Conservation (phyloP, 2,888 invertebrate genomes). For the Acleris emargana region DNA sequence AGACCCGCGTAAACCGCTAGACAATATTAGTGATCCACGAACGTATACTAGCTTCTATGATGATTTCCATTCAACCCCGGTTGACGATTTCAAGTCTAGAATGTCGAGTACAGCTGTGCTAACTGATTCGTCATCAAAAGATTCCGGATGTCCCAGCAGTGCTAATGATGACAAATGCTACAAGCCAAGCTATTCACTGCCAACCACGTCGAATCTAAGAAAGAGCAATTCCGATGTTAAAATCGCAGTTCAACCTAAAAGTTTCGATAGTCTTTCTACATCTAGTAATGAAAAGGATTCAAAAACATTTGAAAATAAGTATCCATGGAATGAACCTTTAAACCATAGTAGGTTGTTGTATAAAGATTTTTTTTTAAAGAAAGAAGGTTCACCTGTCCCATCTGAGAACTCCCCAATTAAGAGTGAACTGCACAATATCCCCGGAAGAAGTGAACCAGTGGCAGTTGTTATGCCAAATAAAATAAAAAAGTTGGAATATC, state of each 20-base stretch:
- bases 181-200: slow-evolving; percentile 63
- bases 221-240: slow-evolving; percentile 55
- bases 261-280: slow-evolving; percentile 64
- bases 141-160: slow-evolving; percentile 73
- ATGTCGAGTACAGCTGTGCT: slow-evolving; percentile 64
- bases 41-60: slow-evolving; percentile 72
- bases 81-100: slow-evolving; percentile 55
- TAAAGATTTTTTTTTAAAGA: slow-evolving; percentile 76
- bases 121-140: slow-evolving; percentile 74
- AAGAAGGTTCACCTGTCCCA: slow-evolving; percentile 69
- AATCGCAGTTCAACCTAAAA: slow-evolving; percentile 64
- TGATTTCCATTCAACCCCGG: slow-evolving; percentile 59
- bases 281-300: slow-evolving; percentile 60
- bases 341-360: slow-evolving; percentile 76
- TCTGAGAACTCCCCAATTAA: slow-evolving; percentile 71
- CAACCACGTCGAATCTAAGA: slow-evolving; percentile 57
- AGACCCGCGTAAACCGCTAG: slow-evolving; percentile 46
- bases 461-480: slow-evolving; percentile 47
- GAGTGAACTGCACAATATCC: slow-evolving; percentile 44
- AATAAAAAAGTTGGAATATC: slow-evolving; percentile 63
- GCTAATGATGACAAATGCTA: slow-evolving; percentile 64
- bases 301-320: slow-evolving; percentile 57
- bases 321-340: slow-evolving; percentile 63
- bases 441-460: slow-evolving; percentile 48
- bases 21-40: slow-evolving; percentile 56